Base-by-base conservation (phyloP, 1,140 invertebrate species). In the Zaprionus nigranus region DNA sequence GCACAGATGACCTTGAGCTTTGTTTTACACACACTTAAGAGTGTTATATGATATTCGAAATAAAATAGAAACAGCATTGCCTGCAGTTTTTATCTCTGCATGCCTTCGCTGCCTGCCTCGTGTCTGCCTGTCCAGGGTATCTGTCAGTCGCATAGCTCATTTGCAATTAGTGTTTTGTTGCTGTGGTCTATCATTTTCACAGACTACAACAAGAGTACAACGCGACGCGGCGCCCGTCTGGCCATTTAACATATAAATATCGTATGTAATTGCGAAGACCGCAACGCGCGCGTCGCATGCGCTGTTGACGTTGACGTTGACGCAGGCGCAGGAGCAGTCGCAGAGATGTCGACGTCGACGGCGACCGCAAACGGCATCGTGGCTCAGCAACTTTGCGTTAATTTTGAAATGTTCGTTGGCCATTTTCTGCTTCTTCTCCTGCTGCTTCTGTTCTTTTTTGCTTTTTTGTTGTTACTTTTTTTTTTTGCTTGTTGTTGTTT, bases 231-330 rank as follows among this genome's bases (percentile, higher is more conserved):
- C 85, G 81, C 85, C 69, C 78, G 83, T 83, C 83, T 88, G 84
- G 57, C 63, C 85, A 88, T 88, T 87, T 84, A 87, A 79, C 84
- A 88, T 85, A 84, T 85, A 85, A 87, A 87, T 87, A 88, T 90
- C 85, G 75, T 90, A 72, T 82, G 86, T 90, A 90, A 90, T 91
- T 90, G 82, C 79, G 70, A 78, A 70, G 75, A 66, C 53, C 64
- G 54, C 43, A 66, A 60, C 66, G 66, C 54, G 46, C 46, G 46
- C 46, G 46, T 51, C 46, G 46, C 46, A 51, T 51, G 46, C 46
- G 46, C 46, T 51, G 38, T 40, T 36, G 40, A 46, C 60, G 56
- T 9, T 54, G 64, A 17, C 51, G 54, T n/a, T 26, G 43, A 12
- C 56, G 26, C 12, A 13, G 30, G 28, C 49, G 65, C 22, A 13